Percentiles rank a stretch among this genome's conserved stretches.
Evolutionary conservation across 30 jellyfish, hydroid and myxozoan species (phyloP).

Genomic region (Haliclystus octoradiatus): DNA sequence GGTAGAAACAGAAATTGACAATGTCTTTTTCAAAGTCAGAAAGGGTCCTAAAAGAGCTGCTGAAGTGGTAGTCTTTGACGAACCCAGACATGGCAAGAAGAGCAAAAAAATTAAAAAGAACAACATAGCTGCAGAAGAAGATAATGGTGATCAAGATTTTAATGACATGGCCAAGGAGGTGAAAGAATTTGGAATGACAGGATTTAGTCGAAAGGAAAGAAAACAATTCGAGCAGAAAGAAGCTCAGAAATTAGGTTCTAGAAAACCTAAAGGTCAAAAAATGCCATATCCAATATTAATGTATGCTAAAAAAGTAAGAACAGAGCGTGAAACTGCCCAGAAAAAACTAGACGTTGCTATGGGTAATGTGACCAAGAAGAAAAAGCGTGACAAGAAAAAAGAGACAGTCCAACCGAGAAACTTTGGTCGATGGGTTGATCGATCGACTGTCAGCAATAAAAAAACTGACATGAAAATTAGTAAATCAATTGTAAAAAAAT

Average conservation of each 20-base stretch:
- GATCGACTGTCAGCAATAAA: constrained; percentile 19
- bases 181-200: constrained; percentile 56
- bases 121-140: neutral
- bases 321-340: constrained; percentile 27
- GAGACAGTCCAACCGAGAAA: constrained; percentile 5
- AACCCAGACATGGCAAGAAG: constrained; percentile 28
- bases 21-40: too few species aligned
- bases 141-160: constrained; percentile 23
- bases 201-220: constrained; percentile 51
- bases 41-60: constrained; percentile 2
- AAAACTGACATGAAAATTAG: constrained; percentile 18
- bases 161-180: constrained; percentile 42
- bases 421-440: constrained; percentile 61
- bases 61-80: constrained; percentile 61
- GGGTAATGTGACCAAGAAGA: constrained; percentile 55
- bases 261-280: constrained; percentile 51
- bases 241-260: constrained; percentile 52
- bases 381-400: constrained; percentile 21
- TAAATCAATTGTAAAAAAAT: neutral
- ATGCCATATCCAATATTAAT: constrained; percentile 59
- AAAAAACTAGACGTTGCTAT: constrained; percentile 50
- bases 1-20: too few species aligned
- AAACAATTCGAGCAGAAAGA: constrained; percentile 26
- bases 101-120: neutral
- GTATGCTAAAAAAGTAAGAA: constrained; percentile 11